Evolutionary conservation across 2,888 invertebrate species (phyloP).

Genomic region (Endotricha flammealis): DNA sequence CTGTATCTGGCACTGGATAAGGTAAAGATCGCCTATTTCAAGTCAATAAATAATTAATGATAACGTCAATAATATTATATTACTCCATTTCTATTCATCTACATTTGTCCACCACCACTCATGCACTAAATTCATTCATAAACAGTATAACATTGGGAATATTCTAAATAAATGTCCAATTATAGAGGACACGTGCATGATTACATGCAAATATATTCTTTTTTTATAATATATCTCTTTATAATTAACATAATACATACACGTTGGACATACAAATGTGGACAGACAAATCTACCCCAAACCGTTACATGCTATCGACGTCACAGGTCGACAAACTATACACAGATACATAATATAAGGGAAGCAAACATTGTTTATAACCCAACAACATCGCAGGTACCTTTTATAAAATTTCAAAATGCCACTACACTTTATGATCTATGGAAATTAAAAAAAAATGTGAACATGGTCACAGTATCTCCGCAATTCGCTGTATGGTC

Average conservation of each 20-base stretch:
- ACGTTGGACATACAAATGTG: not conserved
- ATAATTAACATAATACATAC: not conserved
- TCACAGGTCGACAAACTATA: slow-evolving; percentile 1
- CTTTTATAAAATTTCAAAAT: no score
- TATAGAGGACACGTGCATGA: not conserved
- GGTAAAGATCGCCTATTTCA: no score
- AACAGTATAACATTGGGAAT: no score
- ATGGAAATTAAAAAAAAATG: no score
- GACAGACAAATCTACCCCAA: not conserved
- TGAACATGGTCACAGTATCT: no score
- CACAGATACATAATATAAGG: not conserved
- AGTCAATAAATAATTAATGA: no score
- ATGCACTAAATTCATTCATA: no score
- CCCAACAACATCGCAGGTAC: not conserved
- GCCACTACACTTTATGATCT: no score
- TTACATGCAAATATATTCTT: not conserved
- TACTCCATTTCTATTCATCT: not conserved
- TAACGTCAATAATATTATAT: no score
- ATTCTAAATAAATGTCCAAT: no score
- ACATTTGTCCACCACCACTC: not conserved
- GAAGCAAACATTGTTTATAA: not conserved
- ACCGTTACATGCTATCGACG: not conserved
- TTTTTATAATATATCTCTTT: not conserved
- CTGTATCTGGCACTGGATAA: no score
- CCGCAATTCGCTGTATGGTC: no score